Percentiles rank a stretch among this genome's conserved stretches.
Conservation (phyloP, 2,113 vertebrate species). For the Eclectus roratus region DNA sequence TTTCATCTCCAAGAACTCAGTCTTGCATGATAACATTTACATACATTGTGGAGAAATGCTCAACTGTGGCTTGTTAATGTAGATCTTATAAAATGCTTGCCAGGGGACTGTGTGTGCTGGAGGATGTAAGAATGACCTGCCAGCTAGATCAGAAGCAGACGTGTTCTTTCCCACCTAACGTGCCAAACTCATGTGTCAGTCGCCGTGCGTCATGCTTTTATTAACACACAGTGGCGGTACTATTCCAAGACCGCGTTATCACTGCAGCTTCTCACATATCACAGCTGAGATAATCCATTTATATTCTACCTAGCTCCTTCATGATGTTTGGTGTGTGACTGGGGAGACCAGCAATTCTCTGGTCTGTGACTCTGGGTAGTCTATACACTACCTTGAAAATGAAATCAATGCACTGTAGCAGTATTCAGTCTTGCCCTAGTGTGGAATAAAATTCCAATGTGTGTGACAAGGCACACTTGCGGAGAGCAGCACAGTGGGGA, state of each 20-base stretch:
- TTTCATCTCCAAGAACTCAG: not conserved
- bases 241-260: not conserved
- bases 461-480: fast-evolving
- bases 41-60: not conserved
- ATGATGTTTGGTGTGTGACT: fast-evolving
- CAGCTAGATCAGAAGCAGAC: slow-evolving; percentile 13
- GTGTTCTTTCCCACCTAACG: not conserved
- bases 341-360: not conserved
- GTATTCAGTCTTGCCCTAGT: not conserved
- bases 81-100: not conserved
- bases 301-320: fast-evolving
- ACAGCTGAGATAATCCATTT: not conserved
- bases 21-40: not conserved
- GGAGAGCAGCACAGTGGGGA: not conserved
- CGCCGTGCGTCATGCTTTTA: not conserved
- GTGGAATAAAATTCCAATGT: not conserved
- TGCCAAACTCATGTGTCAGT: not conserved
- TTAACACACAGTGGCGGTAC: not conserved
- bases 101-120: not conserved
- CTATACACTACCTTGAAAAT: not conserved
- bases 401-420: not conserved
- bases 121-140: not conserved
- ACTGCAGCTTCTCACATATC: not conserved
- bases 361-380: not conserved
- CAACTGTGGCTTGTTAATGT: not conserved